These are phyloP conservation scores for Heteractis magnifica DNA, from an alignment of 92 coral and sea anemone genomes.

Conservation along the genomic window DNA sequence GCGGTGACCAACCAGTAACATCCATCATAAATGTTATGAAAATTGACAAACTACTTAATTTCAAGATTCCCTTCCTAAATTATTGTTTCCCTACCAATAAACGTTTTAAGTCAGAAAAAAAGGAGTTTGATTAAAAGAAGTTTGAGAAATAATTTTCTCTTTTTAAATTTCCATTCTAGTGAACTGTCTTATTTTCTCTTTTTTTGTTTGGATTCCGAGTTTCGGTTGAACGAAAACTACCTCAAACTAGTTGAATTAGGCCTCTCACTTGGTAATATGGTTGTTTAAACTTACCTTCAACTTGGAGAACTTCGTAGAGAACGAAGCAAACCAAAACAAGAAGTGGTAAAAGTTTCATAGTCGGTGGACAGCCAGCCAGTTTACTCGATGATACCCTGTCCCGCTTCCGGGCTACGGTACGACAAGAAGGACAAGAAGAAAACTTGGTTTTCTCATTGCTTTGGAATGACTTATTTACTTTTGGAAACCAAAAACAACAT, in stretches of 20 bases:
- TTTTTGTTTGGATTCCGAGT: background rate
- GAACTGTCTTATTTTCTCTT: background rate
- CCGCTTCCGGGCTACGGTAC: background rate
- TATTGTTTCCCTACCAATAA: no score
- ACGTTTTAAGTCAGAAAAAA: no score
- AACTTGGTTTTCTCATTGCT: slow-evolving; percentile 22
- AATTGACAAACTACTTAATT: background rate
- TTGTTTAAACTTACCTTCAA: slow-evolving; percentile 9
- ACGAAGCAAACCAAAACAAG: slow-evolving; percentile 10
- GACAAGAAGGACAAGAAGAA: background rate
- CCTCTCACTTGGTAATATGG: no score
- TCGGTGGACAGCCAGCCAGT: background rate
- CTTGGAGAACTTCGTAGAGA: slow-evolving; percentile 19
- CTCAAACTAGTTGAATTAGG: background rate
- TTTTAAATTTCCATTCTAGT: background rate
- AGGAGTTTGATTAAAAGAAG: no score
- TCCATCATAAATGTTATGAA: background rate
- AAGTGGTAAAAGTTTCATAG: slow-evolving; percentile 10
- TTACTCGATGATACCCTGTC: background rate
- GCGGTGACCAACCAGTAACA: background rate
- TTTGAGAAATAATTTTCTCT: no score
- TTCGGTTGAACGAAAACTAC: background rate
- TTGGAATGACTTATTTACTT: slow-evolving; percentile 27
- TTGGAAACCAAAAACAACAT: slow-evolving; percentile 17
- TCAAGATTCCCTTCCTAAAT: background rate